Base-by-base conservation (phyloP, 1,140 invertebrate genomes). In the Mizuhopecten yessoensis region DNA sequence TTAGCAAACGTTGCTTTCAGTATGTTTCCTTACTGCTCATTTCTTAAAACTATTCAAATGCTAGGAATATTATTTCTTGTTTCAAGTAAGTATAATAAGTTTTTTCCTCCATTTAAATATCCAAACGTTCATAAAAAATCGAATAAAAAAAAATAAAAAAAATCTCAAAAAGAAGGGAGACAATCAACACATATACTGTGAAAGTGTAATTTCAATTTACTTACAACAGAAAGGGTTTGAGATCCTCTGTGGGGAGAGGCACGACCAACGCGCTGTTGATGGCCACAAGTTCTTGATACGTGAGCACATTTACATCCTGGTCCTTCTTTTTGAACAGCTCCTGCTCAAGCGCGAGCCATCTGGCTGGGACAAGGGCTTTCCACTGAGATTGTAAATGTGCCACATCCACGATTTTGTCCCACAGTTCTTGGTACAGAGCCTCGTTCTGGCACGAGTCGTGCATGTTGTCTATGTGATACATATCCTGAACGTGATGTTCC, bases 221-320 rank as follows among this genome's bases (percentile, higher is more conserved):
- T 75, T 75, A 75, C 57, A 75, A 75, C 57, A 75, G n/a, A n/a
- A 75, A 75, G 0, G 57, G 57, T 75, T 75, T 75, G 57, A 75
- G n/a, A 9, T 75, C 57, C 3, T 75, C 57, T 5, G 1, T n/a
- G 9, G 57, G 57, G 23, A 75, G 57, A 75, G 57, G 57, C 23
- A 75, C n/a, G n/a, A 75, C n/a, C 23, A 75, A 13, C 9, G 23
- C n/a, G 23, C 29, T 75, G 11, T 75, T 75, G 57, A 75, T 75
- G 23, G 57, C 17, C 23, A 75, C 5, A n/a, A 75, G 57, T 75
- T 75, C 57, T 5, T 29, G 57, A 29, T 75, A 75, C n/a, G 57
- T 75, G 11, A 75, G 57, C 0, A 75, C 57, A 75, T 75, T n/a
- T 7, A 75, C 5, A 13, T 75, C 17, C 29, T 75, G 23, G 23